Conservation (phyloP, 2,797 vertebrate species). For the Tarsius wallacei region DNA sequence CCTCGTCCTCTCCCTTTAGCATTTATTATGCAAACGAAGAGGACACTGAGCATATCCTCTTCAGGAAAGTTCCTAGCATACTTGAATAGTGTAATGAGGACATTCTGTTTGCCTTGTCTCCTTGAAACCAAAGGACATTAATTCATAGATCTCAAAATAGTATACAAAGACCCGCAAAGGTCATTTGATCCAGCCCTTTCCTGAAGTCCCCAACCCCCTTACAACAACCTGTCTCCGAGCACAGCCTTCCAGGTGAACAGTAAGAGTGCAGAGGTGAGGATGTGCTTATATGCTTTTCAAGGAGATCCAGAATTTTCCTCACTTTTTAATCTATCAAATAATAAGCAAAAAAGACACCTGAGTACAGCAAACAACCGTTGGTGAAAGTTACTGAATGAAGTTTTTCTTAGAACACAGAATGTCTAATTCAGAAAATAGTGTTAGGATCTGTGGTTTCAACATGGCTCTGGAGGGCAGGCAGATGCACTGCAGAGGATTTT, state of each 20-base stretch:
- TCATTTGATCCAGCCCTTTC: background rate
- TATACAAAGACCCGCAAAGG: background rate
- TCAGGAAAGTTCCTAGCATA: background rate
- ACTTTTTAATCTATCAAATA: background rate
- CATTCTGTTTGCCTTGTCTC: background rate
- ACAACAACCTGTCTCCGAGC: background rate
- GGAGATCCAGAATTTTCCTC: background rate
- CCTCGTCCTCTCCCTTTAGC: background rate
- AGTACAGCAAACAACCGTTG: background rate
- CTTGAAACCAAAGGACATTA: background rate
- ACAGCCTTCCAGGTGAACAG: background rate
- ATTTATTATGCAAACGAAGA: background rate
- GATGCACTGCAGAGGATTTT: fast-evolving
- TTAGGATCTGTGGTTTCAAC: background rate
- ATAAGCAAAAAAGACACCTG: slow-evolving; percentile 8
- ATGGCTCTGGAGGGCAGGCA: fast-evolving
- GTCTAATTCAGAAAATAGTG: background rate
- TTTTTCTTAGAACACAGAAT: slow-evolving; percentile 39
- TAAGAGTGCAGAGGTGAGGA: background rate
- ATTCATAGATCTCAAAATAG: background rate
- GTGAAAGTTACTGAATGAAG: background rate
- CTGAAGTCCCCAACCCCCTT: background rate
- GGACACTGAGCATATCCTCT: background rate
- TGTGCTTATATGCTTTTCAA: background rate
- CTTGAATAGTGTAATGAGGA: background rate